Percentiles rank a stretch among this genome's conserved stretches.
phyloP scores from a whole-genome alignment of 1,140 invertebrate species.

The Eueides isabella region DNA sequence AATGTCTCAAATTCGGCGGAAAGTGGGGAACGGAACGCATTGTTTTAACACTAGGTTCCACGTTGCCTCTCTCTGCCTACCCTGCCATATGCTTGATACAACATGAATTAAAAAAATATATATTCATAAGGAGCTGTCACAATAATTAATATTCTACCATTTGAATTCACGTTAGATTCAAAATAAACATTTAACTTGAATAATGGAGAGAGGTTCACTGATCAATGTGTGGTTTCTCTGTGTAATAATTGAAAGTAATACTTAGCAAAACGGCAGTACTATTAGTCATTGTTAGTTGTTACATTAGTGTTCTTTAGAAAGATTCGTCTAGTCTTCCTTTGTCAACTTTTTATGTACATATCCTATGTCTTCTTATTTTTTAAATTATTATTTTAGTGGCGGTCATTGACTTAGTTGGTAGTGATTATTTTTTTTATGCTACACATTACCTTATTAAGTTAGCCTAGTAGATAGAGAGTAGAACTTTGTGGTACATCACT shows the following conservation, averaged over 20 bases:
- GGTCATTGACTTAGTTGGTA: too few species aligned
- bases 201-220: conserved; percentile 19
- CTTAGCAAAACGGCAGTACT: conserved; percentile 11
- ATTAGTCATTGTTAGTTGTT: not conserved
- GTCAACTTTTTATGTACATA: not conserved
- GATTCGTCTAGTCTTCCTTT: not conserved
- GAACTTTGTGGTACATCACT: too few species aligned
- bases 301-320: conserved; percentile 2
- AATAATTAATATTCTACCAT: not conserved
- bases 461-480: too few species aligned
- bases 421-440: too few species aligned
- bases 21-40: too few species aligned
- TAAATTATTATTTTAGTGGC: not conserved
- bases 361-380: not conserved
- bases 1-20: too few species aligned
- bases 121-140: not conserved
- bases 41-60: too few species aligned
- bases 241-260: conserved; percentile 19
- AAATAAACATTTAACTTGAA: not conserved
- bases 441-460: too few species aligned
- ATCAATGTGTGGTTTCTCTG: conserved; percentile 19
- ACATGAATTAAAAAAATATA: not conserved
- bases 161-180: not conserved
- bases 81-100: too few species aligned
- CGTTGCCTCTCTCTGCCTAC: too few species aligned